These are phyloP conservation scores for Neolamprologus tretocephalus DNA, from an alignment of 2,113 vertebrate genomes.

Conservation along the genomic window DNA sequence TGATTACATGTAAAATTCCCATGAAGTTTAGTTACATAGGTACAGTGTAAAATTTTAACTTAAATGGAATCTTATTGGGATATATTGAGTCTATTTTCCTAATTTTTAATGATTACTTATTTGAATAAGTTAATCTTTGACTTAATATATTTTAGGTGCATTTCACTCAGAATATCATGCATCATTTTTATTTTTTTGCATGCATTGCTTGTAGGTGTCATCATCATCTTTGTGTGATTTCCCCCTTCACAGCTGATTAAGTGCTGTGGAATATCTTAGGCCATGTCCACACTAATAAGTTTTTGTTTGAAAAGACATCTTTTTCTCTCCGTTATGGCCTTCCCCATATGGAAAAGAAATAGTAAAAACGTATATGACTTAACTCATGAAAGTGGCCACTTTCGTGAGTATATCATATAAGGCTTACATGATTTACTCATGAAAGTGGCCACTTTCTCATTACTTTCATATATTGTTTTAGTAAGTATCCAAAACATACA, in stretches of 20 bases:
- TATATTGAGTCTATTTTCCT: background rate
- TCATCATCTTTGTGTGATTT: background rate
- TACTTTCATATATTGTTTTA: no score
- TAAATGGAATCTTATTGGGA: accelerated
- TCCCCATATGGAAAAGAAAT: no score
- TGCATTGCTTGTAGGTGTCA: background rate
- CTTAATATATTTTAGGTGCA: background rate
- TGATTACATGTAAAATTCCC: background rate
- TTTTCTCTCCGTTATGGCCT: background rate
- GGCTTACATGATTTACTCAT: no score
- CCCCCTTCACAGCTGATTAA: background rate
- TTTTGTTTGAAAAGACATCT: accelerated
- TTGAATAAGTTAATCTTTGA: background rate
- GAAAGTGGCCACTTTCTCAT: no score
- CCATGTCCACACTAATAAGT: background rate
- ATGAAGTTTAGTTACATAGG: background rate
- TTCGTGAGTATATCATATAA: no score
- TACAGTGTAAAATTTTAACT: background rate
- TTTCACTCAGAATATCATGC: background rate
- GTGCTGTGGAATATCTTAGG: background rate
- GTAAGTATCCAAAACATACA: no score
- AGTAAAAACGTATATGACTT: no score
- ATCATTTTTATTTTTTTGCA: background rate
- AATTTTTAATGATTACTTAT: background rate
- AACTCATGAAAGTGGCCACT: no score